A percentile compares a stretch with the other conserved stretches of the same genome.
phyloP scores from a whole-genome alignment of 2,113 vertebrate species.

The Cochlearius cochlearius region DNA sequence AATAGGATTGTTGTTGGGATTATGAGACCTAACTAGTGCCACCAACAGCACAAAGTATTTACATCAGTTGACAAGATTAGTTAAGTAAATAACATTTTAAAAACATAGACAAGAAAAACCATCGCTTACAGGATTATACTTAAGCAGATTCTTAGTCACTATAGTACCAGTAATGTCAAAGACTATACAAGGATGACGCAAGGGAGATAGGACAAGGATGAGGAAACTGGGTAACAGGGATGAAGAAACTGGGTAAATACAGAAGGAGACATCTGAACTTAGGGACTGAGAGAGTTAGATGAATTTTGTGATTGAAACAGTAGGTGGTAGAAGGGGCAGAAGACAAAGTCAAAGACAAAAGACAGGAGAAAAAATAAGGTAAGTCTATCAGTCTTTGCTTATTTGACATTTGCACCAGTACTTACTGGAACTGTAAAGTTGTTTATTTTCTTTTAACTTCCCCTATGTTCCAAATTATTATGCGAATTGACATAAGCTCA shows the following conservation, averaged over 20 bases:
- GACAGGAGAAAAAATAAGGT: not conserved
- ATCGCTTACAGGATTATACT: not conserved
- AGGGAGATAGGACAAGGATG: not conserved
- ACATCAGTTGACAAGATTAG: not conserved
- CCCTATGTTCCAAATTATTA: not conserved
- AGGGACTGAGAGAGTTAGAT: not conserved
- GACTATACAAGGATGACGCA: not conserved
- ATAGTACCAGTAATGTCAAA: not conserved
- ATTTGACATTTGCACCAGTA: not conserved
- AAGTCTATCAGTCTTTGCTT: not conserved
- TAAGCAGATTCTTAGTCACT: not conserved
- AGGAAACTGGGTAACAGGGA: not conserved
- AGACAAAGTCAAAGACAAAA: not conserved
- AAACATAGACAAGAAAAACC: not conserved
- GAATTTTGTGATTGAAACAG: not conserved
- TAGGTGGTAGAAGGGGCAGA: not conserved
- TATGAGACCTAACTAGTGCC: not conserved
- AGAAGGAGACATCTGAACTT: not conserved
- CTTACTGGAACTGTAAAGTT: not conserved
- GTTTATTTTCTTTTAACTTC: not conserved
- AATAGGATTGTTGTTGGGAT: not conserved
- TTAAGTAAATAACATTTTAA: not conserved
- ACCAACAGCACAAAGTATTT: not conserved
- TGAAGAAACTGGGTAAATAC: not conserved
- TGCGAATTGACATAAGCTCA: not conserved